Conservation (phyloP, 2,888 invertebrate genomes). For the Spilosoma lubricipeda region DNA sequence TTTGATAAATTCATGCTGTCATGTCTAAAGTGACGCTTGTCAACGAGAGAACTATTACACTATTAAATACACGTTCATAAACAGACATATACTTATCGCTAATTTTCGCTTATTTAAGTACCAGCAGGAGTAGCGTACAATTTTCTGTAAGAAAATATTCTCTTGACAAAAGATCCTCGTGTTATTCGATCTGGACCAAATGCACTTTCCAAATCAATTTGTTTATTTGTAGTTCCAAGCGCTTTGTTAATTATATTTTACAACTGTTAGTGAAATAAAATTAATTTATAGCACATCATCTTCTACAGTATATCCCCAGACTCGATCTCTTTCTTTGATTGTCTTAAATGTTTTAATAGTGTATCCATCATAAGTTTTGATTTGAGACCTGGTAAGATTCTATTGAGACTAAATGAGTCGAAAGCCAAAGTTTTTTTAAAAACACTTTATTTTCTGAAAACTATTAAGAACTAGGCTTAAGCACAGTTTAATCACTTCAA, state of each 20-base stretch:
- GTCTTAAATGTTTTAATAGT: neutral
- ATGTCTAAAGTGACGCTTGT: neutral
- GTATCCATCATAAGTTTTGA: neutral
- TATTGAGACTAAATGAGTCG: neutral
- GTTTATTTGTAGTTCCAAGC: neutral
- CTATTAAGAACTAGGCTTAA: no score
- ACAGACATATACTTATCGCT: neutral
- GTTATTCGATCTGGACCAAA: neutral
- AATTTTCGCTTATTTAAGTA: neutral
- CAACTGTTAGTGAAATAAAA: neutral
- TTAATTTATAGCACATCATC: neutral
- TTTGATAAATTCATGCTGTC: neutral
- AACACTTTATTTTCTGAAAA: no score
- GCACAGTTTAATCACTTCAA: no score
- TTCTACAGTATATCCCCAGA: neutral
- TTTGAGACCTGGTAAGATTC: neutral
- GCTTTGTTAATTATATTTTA: neutral
- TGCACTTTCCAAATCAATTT: no score
- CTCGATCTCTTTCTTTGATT: neutral
- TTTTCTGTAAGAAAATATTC: neutral
- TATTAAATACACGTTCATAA: neutral
- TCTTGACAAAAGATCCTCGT: neutral
- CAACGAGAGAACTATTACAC: neutral
- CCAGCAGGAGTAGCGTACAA: neutral
- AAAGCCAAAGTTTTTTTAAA: no score